Conservation (phyloP, 2,797 vertebrate species). For the Xenopus petersii region DNA sequence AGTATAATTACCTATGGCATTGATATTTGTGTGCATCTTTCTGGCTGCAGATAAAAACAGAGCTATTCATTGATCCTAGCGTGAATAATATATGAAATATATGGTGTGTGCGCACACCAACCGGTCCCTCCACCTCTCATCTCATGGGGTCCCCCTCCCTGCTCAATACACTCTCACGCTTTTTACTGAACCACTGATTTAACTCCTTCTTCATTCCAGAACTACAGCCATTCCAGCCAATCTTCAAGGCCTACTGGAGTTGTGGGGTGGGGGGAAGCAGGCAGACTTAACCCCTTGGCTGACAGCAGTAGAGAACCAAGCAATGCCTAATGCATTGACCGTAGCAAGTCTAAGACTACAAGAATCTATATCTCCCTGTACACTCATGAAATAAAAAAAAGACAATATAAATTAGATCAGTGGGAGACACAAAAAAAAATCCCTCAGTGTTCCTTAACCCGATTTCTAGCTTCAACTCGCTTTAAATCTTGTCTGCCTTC, state of each 20-base stretch:
- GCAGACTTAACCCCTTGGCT: conserved; percentile 1
- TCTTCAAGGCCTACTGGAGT: too few species aligned
- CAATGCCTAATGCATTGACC: neutral
- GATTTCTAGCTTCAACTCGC: neutral
- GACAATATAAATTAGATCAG: neutral
- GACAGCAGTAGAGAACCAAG: neutral
- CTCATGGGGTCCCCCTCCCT: neutral
- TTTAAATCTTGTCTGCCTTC: neutral
- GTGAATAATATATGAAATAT: conserved; percentile 29
- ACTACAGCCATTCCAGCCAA: too few species aligned
- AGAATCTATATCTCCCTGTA: neutral
- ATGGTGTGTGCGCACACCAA: conserved; percentile 4
- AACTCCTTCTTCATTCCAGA: neutral
- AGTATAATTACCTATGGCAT: conserved; percentile 34
- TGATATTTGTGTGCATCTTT: conserved; percentile 30
- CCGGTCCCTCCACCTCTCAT: neutral
- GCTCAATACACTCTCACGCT: neutral
- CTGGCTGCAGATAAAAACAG: conserved; percentile 25
- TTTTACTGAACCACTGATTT: neutral
- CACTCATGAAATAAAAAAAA: neutral
- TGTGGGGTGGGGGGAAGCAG: too few species aligned
- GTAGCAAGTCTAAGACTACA: neutral
- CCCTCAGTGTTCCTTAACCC: neutral
- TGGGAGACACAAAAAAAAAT: neutral
- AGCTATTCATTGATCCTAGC: conserved; percentile 26